Base-by-base conservation (phyloP, 2,797 vertebrate genomes). In the Pangasius djambal region DNA sequence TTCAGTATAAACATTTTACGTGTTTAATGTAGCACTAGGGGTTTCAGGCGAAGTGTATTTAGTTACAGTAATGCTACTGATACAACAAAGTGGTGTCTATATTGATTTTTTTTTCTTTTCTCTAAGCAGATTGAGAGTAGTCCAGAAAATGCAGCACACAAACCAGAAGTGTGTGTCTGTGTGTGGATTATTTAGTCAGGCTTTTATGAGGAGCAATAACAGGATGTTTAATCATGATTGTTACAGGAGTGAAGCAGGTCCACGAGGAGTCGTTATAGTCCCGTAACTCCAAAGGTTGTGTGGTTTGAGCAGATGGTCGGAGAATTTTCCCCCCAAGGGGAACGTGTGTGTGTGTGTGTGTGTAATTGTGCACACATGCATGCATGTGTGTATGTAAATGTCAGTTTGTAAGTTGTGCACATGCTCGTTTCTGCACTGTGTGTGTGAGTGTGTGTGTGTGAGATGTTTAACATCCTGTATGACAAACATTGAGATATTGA, bases 231-330 rank as follows among this genome's bases (percentile, higher is more conserved):
- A 48, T 84, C 16, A 2, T 12, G 28, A 50, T 50, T 31, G 61
- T n/a, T 67, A 18, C 13, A 6, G 3, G 44, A 67, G 63, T 67
- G n/a, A 84, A 84, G 83, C 44, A 65, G 82, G n/a, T 84, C 82
- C 61, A 84, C 18, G 1, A 50, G 40, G 40, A 84, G 61, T 15
- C 28, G 7, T 83, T 67, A 50, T 10, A 67, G 28, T 84, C n/a
- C 34, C 2, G 20, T 40, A 61, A 10, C 79, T 61, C 31, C 55
- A 37, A 44, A 65, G 82, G 82, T 9, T 65, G 61, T 67, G 61
- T 6, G 44, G 61, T 20, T 31, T 67, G 63, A 67, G 16, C 63
- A 84, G 83, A 84, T 84, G 83, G 83, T 69, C 40, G n/a, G 40
- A 48, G 37, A 52, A 67, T 84, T 83, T 20, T 40, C 59, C n/a